phyloP scores from a whole-genome alignment of 2,797 vertebrate genomes.

The Thamnophis elegans region DNA sequence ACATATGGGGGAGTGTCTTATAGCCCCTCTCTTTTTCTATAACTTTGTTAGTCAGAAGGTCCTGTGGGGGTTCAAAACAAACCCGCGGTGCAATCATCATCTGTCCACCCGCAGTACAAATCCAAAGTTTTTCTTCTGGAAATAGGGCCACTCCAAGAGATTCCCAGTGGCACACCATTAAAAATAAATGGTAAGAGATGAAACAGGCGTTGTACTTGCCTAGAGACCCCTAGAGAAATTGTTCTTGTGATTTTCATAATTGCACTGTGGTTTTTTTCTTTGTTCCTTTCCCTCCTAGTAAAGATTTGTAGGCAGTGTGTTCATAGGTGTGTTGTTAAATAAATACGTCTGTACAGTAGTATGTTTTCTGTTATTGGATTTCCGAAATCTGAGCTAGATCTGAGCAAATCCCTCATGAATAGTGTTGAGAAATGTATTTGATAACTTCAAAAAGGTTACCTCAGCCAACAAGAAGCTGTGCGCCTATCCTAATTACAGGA shows the following conservation, averaged over 20 bases:
- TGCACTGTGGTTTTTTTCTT: background rate
- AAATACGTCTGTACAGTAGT: conserved; percentile 5
- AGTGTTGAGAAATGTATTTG: conserved; percentile 6
- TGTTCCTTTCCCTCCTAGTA: background rate
- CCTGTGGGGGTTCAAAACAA: too few species aligned
- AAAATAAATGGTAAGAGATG: too few species aligned
- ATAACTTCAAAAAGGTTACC: conserved; percentile 37
- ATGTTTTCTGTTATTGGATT: conserved; percentile 3
- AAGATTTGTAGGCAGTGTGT: background rate
- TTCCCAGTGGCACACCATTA: too few species aligned
- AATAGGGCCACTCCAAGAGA: too few species aligned
- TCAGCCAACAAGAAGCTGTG: background rate
- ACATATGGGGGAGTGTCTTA: too few species aligned
- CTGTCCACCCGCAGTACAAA: too few species aligned
- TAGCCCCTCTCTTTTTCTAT: too few species aligned
- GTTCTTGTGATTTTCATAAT: background rate
- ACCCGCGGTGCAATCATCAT: too few species aligned
- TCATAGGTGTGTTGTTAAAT: background rate
- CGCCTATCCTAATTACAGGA: conserved; percentile 8
- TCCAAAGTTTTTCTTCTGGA: too few species aligned
- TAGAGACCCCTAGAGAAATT: too few species aligned
- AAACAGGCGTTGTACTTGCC: too few species aligned
- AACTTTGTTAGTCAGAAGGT: too few species aligned
- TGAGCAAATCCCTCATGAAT: background rate
- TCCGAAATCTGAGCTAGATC: background rate